Base-by-base conservation (phyloP, 2,113 vertebrate genomes). In the Lepus timidus region DNA sequence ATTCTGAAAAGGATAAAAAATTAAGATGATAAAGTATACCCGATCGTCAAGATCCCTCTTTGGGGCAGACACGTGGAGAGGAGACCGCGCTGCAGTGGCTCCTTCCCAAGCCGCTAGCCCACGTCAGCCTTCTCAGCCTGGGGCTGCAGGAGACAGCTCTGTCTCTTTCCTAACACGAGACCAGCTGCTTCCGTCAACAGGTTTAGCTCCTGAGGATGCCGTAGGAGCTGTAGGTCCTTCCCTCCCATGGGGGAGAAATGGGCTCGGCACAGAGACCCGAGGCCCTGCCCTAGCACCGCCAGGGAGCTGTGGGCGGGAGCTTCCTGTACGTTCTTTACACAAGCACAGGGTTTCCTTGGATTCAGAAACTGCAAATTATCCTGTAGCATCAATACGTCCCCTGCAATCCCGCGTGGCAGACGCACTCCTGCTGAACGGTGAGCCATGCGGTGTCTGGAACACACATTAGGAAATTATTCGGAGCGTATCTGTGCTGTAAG, bases 1-100 rank as follows among this genome's bases (percentile, higher is more conserved):
- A 82, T 51, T 70, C 62, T 70, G 52, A 91, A 67, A 93, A 78
- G n/a, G 33, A 55, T 67, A 75, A 84, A 52, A 61, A 82, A 79
- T 5, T 44, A 85, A 64, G 55, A 81, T 51, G 64, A 9, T 83
- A 51, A 93, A 67, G 85, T 52, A 29, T 9, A 79, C 13, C 55
- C 62, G 51, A 19, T 9, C 74, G 22, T 61, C 39, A 58, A 65
- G 70, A 49, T 58, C 82, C 64, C 36, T 61, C n/a, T 70, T 33
- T 80, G 31, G 68, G 58, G 7, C 31, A 52, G 58, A 67, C 85
- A 58, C 1, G 1, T 31, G 11, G 85, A 64, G 49, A 52, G 67
- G 17, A 65, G 64, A 33, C 25, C 11, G 19, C 27, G 3, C n/a
- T n/a, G 33, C 33, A 33, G 44, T 27, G 74, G 4, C 29, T 79